Evolutionary conservation across 2,797 vertebrate species (phyloP).

Genomic region (Myripristis murdjan): DNA sequence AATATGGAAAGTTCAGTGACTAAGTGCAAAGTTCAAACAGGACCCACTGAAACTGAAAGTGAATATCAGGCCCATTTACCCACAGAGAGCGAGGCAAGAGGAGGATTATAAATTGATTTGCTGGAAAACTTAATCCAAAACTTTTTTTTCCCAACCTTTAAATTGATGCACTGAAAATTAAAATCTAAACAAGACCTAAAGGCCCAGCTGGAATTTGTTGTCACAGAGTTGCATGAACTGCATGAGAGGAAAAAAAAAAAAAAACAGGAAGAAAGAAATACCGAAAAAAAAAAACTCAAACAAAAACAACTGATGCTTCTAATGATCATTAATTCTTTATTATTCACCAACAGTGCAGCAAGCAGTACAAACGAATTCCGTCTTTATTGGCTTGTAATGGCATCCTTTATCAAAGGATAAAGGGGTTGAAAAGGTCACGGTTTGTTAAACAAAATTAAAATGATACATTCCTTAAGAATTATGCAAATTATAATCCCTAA

Average conservation of each 20-base stretch:
- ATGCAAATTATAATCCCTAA: slow-evolving; percentile 82
- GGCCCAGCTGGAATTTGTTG: not conserved
- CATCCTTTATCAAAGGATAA: slow-evolving; percentile 64
- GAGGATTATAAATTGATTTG: not conserved
- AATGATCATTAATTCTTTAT: slow-evolving; percentile 67
- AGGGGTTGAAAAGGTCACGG: slow-evolving; percentile 69
- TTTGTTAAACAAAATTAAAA: slow-evolving; percentile 81
- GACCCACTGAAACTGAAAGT: not conserved
- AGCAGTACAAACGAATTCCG: slow-evolving; percentile 67
- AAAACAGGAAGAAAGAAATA: slow-evolving; percentile 1
- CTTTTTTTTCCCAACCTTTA: too few species aligned
- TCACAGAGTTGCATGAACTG: not conserved
- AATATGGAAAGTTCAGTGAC: not conserved
- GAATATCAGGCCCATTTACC: not conserved
- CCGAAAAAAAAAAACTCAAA: too few species aligned
- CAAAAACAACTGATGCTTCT: slow-evolving; percentile 43
- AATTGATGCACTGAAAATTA: too few species aligned
- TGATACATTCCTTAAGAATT: slow-evolving; percentile 82
- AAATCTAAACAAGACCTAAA: too few species aligned
- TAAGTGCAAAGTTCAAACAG: not conserved
- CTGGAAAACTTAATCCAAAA: not conserved
- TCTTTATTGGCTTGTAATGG: slow-evolving; percentile 78
- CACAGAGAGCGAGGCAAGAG: not conserved
- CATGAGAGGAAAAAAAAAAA: not conserved
- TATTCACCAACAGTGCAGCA: slow-evolving; percentile 66